Evolutionary conservation across 2,797 vertebrate species (phyloP).

Genomic region (Leuciscus waleckii): DNA sequence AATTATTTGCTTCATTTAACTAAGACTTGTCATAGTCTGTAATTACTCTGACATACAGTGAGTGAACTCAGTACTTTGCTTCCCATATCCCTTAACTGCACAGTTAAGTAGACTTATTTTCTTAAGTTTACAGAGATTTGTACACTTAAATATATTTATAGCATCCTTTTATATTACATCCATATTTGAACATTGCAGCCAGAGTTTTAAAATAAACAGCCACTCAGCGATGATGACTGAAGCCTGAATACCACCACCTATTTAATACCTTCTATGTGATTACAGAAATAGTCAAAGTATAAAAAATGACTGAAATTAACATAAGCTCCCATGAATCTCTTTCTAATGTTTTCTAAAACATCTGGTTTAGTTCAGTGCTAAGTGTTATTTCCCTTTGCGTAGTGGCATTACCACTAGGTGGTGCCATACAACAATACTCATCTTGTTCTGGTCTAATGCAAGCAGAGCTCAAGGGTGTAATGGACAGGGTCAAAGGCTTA

Average conservation of each 20-base stretch:
- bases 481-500: constrained; percentile 74
- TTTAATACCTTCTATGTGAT: not conserved
- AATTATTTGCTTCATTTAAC: constrained; percentile 8
- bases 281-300: constrained; percentile 18
- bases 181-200: not conserved
- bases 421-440: constrained; percentile 37
- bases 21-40: not conserved
- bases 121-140: not conserved
- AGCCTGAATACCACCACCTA: not conserved
- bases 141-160: constrained; percentile 15
- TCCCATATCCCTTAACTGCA: not conserved
- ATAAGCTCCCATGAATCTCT: not conserved
- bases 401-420: constrained; percentile 49
- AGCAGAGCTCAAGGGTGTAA: constrained; percentile 19
- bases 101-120: not conserved
- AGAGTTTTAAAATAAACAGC: constrained; percentile 26
- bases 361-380: not conserved
- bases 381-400: not conserved
- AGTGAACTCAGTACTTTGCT: not conserved
- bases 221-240: not conserved
- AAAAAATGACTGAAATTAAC: constrained; percentile 13
- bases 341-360: constrained; percentile 7
- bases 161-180: not conserved
- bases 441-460: not conserved
- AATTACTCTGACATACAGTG: not conserved